Conservation (phyloP, 1,140 invertebrate genomes). For the Atta colombica region DNA sequence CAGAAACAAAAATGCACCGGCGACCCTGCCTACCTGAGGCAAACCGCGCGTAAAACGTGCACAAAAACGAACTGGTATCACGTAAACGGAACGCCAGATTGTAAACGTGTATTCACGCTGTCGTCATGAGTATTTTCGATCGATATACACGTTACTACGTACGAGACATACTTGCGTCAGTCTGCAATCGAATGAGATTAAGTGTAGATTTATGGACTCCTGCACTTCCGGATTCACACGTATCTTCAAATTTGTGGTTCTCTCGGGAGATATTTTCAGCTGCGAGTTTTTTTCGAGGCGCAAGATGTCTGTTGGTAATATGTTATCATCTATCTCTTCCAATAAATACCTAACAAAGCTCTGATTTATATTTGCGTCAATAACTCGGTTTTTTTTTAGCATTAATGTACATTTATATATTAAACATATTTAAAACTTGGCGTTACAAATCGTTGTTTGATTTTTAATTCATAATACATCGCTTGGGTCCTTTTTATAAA, state of each 20-base stretch:
- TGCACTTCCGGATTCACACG: neutral
- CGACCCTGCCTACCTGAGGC: constrained; percentile 58
- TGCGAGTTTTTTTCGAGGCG: neutral
- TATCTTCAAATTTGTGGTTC: constrained; percentile 7
- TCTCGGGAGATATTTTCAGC: neutral
- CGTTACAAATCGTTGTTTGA: neutral
- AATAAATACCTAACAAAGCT: neutral
- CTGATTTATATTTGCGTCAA: neutral
- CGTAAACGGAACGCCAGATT: constrained; percentile 21
- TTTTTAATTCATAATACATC: neutral
- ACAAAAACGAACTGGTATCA: constrained; percentile 47
- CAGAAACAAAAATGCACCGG: constrained; percentile 28
- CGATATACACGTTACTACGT: constrained; percentile 44
- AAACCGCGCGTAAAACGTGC: constrained; percentile 7
- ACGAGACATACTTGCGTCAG: constrained; percentile 17
- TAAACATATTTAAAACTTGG: neutral
- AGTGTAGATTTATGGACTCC: constrained; percentile 15
- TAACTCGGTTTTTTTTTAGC: neutral
- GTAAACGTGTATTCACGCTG: constrained; percentile 29
- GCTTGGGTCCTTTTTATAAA: neutral
- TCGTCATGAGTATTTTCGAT: constrained; percentile 58
- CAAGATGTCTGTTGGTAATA: neutral
- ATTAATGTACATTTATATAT: neutral
- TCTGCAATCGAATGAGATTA: constrained; percentile 46
- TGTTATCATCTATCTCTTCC: neutral